Percentiles rank a stretch among this genome's conserved stretches.
phyloP scores from a whole-genome alignment of 2,113 vertebrate species.

The Pluvianellus socialis region DNA sequence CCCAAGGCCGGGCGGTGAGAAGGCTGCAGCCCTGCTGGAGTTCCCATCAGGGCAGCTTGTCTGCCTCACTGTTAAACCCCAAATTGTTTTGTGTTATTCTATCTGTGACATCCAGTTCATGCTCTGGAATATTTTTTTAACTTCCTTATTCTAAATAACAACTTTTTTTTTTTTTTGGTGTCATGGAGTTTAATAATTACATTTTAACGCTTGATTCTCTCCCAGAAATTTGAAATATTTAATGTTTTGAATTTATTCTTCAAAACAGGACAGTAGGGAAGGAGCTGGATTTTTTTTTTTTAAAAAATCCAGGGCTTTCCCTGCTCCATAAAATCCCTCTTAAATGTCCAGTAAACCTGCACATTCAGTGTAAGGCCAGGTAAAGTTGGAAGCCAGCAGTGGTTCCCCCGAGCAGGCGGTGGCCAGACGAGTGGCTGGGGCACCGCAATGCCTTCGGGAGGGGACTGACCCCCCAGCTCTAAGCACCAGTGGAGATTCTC shows the following conservation, averaged over 20 bases:
- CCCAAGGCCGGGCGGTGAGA: neutral
- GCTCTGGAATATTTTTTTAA: neutral
- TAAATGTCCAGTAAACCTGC: neutral
- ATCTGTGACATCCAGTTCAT: neutral
- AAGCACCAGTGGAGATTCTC: neutral
- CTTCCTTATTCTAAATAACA: neutral
- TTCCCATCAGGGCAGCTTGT: too few species aligned
- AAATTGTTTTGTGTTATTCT: neutral
- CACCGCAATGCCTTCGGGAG: neutral
- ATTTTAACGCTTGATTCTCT: neutral
- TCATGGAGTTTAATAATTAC: accelerated
- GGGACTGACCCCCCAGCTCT: neutral
- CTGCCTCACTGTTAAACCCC: accelerated
- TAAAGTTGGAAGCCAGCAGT: neutral
- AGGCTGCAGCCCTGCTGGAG: too few species aligned
- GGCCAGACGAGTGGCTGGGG: neutral
- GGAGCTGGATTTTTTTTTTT: neutral
- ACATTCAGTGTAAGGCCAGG: accelerated
- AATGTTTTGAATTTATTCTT: neutral
- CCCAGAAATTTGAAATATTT: neutral
- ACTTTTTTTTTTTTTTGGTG: too few species aligned
- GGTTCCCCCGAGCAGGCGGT: accelerated
- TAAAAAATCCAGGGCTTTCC: too few species aligned
- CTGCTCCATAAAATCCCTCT: neutral
- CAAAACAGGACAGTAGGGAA: neutral